Evolutionary conservation across 2,113 vertebrate genomes (phyloP), one percentile per base, ranked within the genome.

Genomic region (Zosterops hypoxanthus): DNA sequence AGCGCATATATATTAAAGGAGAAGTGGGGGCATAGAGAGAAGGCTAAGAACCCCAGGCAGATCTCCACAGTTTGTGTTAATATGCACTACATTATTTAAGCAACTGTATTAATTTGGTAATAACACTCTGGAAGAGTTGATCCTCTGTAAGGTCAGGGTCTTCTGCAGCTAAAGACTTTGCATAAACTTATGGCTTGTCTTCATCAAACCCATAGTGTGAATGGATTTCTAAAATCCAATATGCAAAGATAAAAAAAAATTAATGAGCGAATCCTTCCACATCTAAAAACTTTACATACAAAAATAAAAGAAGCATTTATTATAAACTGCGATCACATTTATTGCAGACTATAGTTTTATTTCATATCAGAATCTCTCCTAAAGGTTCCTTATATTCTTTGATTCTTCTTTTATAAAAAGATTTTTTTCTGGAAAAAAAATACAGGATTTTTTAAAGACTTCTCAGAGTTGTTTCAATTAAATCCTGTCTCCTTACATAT

Each of bases 401-500:
- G 60, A 66, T 73, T 80, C 28, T 75, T 59, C 50, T 57, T 92
- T 76, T 56, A 63, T 80, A 75, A 86, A 72, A 91, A 79, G 9
- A 46, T 17, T 86, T 95, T 92, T 78, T 92, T 92, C 41, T 41
- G 63, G 72, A 85, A 82, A 88, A 88, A 82, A 77, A 90, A 69
- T 72, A 79, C 7, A 60, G 14, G 56, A 80, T 52, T 76, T 92
- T 82, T 12, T 90, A 22, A 91, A 90, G 79, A 61, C 39, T 93
- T 63, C 79, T 90, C 34, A 60, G 60, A 83, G 76, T 64, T 57
- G 9, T 90, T 97, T 94, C 88, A 94, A 95, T 96, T 96, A 95
- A 93, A 94, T 94, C 31, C 24, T 50, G 18, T 56, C 85, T 95
- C 84, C 36, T 69, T 84, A 56, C 82, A 24, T 82, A 60, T 88